phyloP scores from a whole-genome alignment of 1,140 invertebrate species.

The Neodiprion fabricii region DNA sequence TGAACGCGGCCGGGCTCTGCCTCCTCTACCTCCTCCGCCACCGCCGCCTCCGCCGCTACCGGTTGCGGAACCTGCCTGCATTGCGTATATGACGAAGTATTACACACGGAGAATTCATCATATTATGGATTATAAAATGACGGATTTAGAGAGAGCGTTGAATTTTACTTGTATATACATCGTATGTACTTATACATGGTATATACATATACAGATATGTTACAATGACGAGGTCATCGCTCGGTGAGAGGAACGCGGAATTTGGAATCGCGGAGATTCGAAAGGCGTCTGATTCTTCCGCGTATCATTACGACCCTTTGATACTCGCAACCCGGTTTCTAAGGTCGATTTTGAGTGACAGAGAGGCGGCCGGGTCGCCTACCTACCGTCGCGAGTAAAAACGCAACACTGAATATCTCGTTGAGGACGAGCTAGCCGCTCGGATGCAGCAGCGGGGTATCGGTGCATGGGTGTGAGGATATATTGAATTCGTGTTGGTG shows the following conservation, averaged over 20 bases:
- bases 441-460: background rate
- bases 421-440: conserved; percentile 23
- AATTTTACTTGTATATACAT: no score
- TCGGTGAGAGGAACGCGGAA: no score
- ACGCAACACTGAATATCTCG: conserved; percentile 55
- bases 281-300: no score
- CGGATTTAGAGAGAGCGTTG: no score
- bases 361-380: conserved; percentile 23
- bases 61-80: conserved; percentile 18
- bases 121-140: no score
- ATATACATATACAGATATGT: background rate
- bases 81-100: background rate
- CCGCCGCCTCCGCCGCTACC: background rate
- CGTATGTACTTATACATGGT: background rate
- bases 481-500: background rate
- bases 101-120: background rate
- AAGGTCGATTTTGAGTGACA: no score
- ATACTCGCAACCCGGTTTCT: no score
- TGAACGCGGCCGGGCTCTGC: background rate
- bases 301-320: no score
- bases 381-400: conserved; percentile 55
- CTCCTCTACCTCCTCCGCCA: conserved; percentile 23
- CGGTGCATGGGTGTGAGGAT: background rate
- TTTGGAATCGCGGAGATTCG: no score
- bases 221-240: no score